A percentile compares a stretch with the other conserved stretches of the same genome.
phyloP scores from a whole-genome alignment of 2,113 vertebrate species.

The Tangachromis dhanisi region DNA sequence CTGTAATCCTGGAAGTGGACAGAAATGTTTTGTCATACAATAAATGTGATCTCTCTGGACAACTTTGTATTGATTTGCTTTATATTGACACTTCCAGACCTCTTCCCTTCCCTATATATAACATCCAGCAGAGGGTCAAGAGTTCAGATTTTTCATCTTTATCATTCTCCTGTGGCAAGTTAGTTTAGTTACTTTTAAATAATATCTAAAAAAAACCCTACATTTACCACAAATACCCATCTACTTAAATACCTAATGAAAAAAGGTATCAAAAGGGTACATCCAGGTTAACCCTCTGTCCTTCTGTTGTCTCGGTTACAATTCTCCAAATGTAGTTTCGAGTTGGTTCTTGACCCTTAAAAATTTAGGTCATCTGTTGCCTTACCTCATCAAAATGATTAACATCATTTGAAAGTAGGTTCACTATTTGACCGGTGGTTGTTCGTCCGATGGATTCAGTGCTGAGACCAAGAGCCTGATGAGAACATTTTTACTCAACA shows the following conservation, averaged over 20 bases:
- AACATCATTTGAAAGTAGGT: constrained; percentile 91
- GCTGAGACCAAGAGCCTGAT: constrained; percentile 83
- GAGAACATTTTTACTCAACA: not conserved
- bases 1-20: not conserved
- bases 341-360: not conserved
- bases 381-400: constrained; percentile 87
- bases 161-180: not conserved
- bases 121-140: not conserved
- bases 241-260: not conserved
- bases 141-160: not conserved
- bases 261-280: not conserved
- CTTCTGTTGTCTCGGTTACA: not conserved
- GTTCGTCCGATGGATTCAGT: constrained; percentile 82
- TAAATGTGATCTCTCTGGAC: not conserved
- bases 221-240: not conserved
- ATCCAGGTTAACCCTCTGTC: not conserved
- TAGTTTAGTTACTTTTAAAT: not conserved
- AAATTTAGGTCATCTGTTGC: not conserved
- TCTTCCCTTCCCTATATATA: not conserved
- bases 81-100: not conserved
- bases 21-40: not conserved
- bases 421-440: constrained; percentile 91
- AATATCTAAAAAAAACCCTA: not conserved
- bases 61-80: not conserved
- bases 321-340: not conserved